These are phyloP conservation scores for Resseliella maxima DNA, from an alignment of 2,888 invertebrate genomes.

Conservation along the genomic window DNA sequence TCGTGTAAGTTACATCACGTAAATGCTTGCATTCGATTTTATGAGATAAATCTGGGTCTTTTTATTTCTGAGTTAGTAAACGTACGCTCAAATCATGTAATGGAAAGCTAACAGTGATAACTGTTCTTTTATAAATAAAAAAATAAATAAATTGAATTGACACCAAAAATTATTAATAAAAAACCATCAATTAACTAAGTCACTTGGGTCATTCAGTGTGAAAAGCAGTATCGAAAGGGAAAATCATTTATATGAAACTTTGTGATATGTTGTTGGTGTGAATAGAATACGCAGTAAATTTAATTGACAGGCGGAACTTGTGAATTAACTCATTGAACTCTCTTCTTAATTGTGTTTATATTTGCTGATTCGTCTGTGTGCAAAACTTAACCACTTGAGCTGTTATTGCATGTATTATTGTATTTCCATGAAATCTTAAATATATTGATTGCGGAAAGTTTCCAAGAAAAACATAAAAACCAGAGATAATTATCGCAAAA, in stretches of 20 bases:
- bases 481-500: too few relatives aligned
- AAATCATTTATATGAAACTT: not conserved
- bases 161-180: not conserved
- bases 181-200: not conserved
- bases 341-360: not conserved
- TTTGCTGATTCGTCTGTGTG: not conserved
- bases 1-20: slow-evolving; percentile 9
- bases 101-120: not conserved
- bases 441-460: too few relatives aligned
- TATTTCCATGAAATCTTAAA: too few relatives aligned
- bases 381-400: not conserved
- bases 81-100: not conserved
- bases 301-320: not conserved
- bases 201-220: not conserved
- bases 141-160: not conserved
- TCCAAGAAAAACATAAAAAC: too few relatives aligned
- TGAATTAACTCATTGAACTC: not conserved
- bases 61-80: not conserved
- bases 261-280: too few relatives aligned
- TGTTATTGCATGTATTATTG: too few relatives aligned
- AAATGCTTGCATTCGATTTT: not conserved
- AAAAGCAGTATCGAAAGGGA: not conserved
- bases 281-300: too few relatives aligned
- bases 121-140: not conserved
- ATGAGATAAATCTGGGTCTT: not conserved